Evolutionary conservation across 1,140 invertebrate genomes (phyloP).

Genomic region (Hylaeus volcanicus): DNA sequence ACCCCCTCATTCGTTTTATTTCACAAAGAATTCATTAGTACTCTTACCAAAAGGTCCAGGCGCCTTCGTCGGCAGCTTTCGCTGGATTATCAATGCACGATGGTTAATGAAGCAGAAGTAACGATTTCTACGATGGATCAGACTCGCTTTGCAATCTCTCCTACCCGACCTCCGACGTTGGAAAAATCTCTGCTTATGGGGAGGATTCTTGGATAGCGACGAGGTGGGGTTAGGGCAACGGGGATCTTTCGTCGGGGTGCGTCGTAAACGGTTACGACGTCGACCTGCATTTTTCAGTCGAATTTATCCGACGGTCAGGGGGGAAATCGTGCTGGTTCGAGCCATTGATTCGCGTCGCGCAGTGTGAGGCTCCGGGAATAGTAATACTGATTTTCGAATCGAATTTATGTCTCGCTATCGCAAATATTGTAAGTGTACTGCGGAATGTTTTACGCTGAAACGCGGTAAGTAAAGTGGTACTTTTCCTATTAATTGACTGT

Average conservation of each 20-base stretch:
- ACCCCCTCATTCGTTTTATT: no score
- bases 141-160: conserved; percentile 43
- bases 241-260: conserved; percentile 31
- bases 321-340: conserved; percentile 15
- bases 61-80: background rate
- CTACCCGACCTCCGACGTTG: background rate
- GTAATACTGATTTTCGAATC: conserved; percentile 33
- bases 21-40: conserved; percentile 10
- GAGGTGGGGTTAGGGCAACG: background rate
- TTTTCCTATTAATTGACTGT: background rate
- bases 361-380: background rate
- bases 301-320: conserved; percentile 34
- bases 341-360: conserved; percentile 33
- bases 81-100: conserved; percentile 14
- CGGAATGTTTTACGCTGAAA: background rate
- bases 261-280: conserved; percentile 24
- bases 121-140: conserved; percentile 38
- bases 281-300: conserved; percentile 41
- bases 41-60: conserved; percentile 18
- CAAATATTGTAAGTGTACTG: background rate
- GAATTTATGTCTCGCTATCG: conserved; percentile 38
- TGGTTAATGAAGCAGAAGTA: conserved; percentile 54
- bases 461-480: background rate
- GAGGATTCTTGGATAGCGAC: background rate
- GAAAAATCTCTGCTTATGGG: conserved; percentile 26